Conservation (phyloP, 2,888 invertebrate genomes). For the Eucera pruinosa region DNA sequence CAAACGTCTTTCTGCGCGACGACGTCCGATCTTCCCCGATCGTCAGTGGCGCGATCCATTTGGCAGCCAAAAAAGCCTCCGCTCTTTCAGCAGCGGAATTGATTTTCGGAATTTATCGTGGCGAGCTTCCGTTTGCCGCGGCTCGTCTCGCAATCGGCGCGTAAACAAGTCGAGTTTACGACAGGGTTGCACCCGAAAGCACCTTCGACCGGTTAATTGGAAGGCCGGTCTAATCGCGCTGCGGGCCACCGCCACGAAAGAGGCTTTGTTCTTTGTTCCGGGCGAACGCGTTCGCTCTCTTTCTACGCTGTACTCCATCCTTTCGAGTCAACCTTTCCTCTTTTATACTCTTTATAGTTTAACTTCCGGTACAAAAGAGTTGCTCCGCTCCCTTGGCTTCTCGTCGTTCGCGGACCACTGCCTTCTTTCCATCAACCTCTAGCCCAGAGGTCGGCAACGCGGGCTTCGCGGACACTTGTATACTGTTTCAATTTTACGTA, state of each 20-base stretch:
- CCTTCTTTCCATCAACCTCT: neutral
- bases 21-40: neutral
- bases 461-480: too few relatives aligned
- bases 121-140: constrained; percentile 81
- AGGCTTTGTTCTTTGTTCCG: constrained; percentile 66
- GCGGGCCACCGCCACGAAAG: constrained; percentile 49
- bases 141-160: constrained; percentile 66
- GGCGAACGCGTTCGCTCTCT: constrained; percentile 38
- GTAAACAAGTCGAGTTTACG: constrained; percentile 82
- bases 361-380: constrained; percentile 62
- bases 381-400: constrained; percentile 1
- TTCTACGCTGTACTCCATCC: neutral
- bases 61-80: constrained; percentile 8
- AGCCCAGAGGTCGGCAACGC: too few relatives aligned
- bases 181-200: constrained; percentile 67
- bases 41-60: neutral
- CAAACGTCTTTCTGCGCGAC: neutral
- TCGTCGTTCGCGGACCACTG: constrained; percentile 36
- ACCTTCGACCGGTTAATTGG: constrained; percentile 77
- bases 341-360: constrained; percentile 50
- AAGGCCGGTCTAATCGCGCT: constrained; percentile 69
- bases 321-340: constrained; percentile 28
- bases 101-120: constrained; percentile 83
- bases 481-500: too few relatives aligned
- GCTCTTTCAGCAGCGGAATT: constrained; percentile 74